A percentile compares a stretch with the other conserved stretches of the same genome.
These are phyloP conservation scores for Scyliorhinus canicula DNA, from an alignment of 2,797 vertebrate species.

Conservation along the genomic window DNA sequence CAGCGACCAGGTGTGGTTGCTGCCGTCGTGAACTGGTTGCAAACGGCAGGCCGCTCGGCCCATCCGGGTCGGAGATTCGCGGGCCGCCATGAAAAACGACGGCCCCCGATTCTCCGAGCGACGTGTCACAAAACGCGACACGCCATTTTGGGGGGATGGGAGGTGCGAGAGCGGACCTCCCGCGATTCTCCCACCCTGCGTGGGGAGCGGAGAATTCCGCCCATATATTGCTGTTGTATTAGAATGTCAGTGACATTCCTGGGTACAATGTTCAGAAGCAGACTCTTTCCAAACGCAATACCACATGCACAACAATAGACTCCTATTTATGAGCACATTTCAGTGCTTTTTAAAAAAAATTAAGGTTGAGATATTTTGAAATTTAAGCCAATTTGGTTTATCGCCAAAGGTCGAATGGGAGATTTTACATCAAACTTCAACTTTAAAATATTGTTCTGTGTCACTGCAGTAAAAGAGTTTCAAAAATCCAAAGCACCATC, in stretches of 20 bases:
- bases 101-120: no score
- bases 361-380: background rate
- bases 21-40: no score
- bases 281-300: background rate
- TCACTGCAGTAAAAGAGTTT: background rate
- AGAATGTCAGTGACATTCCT: background rate
- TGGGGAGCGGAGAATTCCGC: no score
- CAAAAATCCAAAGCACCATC: background rate
- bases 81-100: no score
- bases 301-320: background rate
- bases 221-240: background rate
- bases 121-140: no score
- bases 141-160: no score
- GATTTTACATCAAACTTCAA: background rate
- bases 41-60: no score
- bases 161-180: no score
- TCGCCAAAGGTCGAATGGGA: background rate
- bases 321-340: background rate
- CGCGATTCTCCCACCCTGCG: no score
- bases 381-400: background rate
- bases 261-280: background rate
- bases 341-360: background rate
- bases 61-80: no score
- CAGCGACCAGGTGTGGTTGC: no score
- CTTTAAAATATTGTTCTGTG: background rate